phyloP scores from a whole-genome alignment of 2,888 invertebrate genomes.

The Lasioglossum vierecki region DNA sequence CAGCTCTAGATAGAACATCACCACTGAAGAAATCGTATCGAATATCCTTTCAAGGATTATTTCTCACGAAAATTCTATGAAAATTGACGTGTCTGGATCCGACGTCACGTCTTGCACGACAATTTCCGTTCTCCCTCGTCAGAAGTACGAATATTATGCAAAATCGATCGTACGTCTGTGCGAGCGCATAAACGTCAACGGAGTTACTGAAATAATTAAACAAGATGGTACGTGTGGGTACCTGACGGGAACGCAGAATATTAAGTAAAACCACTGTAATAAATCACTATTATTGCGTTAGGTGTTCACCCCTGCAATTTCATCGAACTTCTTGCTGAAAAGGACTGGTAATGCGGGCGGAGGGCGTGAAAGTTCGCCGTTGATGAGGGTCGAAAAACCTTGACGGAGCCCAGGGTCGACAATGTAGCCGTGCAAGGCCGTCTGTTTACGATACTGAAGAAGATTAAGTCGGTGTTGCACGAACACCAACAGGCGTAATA shows the following conservation, averaged over 20 bases:
- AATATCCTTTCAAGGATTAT: background rate
- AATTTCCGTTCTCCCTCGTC: background rate
- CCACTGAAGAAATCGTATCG: background rate
- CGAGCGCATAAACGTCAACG: background rate
- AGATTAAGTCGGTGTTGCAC: conserved; percentile 37
- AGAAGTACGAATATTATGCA: background rate
- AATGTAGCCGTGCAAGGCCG: background rate
- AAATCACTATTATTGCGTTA: conserved; percentile 42
- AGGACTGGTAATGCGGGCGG: background rate
- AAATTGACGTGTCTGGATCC: background rate
- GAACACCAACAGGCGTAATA: background rate
- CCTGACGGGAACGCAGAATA: background rate
- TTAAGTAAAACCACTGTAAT: background rate
- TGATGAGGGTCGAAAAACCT: conserved; percentile 31
- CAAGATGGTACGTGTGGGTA: background rate
- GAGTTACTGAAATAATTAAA: conserved; percentile 13
- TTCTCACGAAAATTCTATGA: background rate
- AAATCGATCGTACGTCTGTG: background rate
- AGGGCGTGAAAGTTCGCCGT: conserved; percentile 23
- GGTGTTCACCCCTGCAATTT: conserved; percentile 11
- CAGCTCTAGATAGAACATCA: too few species aligned
- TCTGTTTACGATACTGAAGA: conserved; percentile 38
- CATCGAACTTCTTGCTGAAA: conserved; percentile 26
- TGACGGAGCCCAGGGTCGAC: conserved; percentile 8
- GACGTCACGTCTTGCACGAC: background rate